Percentiles rank a stretch among this genome's conserved stretches.
Conservation (phyloP, 2,113 vertebrate genomes). For the Laticauda laticaudata region DNA sequence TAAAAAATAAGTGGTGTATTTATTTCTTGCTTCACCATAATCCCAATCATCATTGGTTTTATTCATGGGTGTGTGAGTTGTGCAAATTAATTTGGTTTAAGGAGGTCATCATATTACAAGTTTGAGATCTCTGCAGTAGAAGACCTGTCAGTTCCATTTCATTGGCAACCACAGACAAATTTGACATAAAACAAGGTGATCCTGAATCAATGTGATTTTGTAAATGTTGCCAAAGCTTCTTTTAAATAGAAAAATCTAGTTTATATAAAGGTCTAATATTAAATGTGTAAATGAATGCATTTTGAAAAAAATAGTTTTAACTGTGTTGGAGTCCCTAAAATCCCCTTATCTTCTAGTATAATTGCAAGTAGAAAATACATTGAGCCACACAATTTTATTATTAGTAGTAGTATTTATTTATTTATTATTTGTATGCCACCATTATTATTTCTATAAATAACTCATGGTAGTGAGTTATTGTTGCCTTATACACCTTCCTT, state of each 20-base stretch:
- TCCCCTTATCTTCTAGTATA: background rate
- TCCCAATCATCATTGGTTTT: background rate
- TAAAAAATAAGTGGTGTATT: background rate
- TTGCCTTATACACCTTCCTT: background rate
- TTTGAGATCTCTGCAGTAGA: background rate
- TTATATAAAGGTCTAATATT: background rate
- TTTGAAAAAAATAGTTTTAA: background rate
- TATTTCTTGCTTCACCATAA: background rate
- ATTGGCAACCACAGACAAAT: background rate
- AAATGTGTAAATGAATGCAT: background rate
- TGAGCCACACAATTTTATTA: background rate
- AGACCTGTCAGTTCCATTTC: background rate
- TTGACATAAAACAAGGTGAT: background rate
- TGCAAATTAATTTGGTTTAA: background rate
- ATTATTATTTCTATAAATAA: background rate
- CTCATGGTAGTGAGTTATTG: background rate
- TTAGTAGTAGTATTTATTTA: background rate
- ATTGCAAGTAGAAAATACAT: background rate
- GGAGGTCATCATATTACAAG: background rate
- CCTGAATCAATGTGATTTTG: background rate
- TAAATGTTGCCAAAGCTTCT: background rate
- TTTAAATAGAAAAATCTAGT: background rate
- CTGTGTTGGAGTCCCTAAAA: background rate
- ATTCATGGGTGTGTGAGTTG: background rate
- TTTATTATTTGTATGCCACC: background rate